Percentiles rank a stretch among this genome's conserved stretches.
phyloP scores from a whole-genome alignment of 2,888 invertebrate genomes.

The Idaea straminata region DNA sequence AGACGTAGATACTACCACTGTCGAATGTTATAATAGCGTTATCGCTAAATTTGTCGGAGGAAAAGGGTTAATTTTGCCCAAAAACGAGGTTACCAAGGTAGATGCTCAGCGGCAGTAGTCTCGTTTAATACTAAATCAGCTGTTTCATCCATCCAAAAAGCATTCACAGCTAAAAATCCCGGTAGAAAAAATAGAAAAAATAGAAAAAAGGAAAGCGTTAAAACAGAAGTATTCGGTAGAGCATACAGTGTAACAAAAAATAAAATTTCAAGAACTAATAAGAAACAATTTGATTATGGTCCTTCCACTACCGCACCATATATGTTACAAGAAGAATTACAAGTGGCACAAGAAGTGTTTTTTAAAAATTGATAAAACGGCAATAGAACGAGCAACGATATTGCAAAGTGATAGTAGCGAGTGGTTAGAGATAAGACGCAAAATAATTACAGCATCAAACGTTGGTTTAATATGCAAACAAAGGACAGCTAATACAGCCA shows the following conservation, averaged over 20 bases:
- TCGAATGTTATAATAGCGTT: conserved; percentile 37
- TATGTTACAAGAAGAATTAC: conserved; percentile 15
- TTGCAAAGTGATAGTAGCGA: conserved; percentile 26
- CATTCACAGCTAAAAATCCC: conserved; percentile 6
- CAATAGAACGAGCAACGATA: conserved; percentile 19
- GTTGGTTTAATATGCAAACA: conserved; percentile 10
- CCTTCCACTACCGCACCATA: conserved; percentile 21
- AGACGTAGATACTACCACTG: conserved; percentile 35
- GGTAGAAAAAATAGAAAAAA: conserved; percentile 12
- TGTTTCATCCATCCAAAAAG: conserved; percentile 21
- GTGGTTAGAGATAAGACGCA: conserved; percentile 8
- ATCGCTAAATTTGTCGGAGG: conserved; percentile 41
- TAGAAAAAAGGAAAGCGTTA: conserved; percentile 16
- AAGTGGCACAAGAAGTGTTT: conserved; percentile 19
- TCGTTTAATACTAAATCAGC: conserved; percentile 31
- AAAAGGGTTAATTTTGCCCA: conserved; percentile 41
- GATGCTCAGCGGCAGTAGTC: conserved; percentile 39
- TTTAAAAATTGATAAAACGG: conserved; percentile 21
- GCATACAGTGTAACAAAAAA: conserved; percentile 19
- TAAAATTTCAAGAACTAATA: conserved; percentile 6
- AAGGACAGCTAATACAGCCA: neutral
- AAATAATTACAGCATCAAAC: conserved; percentile 17
- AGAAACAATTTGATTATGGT: conserved; percentile 25
- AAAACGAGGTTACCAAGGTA: conserved; percentile 36
- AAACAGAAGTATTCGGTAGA: conserved; percentile 21